phyloP scores from a whole-genome alignment of 2,888 invertebrate species.

The Eledone cirrhosa region DNA sequence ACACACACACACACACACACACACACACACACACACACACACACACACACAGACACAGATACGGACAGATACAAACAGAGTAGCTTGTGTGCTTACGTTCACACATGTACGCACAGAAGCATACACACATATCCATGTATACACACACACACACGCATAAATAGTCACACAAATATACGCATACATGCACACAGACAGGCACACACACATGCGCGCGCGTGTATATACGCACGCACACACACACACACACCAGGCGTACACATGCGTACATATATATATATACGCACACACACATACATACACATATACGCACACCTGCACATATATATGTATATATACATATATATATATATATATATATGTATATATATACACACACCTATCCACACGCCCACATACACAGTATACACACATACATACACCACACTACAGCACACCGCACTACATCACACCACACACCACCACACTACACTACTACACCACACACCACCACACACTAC shows the following conservation, averaged over 20 bases:
- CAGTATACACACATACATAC: no score
- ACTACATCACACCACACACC: no score
- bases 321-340: not conserved
- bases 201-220: no score
- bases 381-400: no score
- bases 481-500: no score
- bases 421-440: no score
- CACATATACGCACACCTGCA: not conserved
- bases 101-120: no score
- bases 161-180: not conserved
- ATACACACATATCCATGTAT: no score
- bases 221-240: not conserved
- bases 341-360: not conserved
- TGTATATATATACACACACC: constrained; percentile 5
- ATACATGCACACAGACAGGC: not conserved
- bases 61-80: not conserved
- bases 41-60: not conserved
- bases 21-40: not conserved
- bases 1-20: constrained; percentile 3
- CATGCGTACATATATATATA: not conserved
- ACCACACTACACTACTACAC: no score
- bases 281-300: not conserved
- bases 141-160: not conserved
- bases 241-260: not conserved
- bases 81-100: no score